phyloP scores from a whole-genome alignment of 2,113 vertebrate genomes.

The Gadus chalcogrammus region DNA sequence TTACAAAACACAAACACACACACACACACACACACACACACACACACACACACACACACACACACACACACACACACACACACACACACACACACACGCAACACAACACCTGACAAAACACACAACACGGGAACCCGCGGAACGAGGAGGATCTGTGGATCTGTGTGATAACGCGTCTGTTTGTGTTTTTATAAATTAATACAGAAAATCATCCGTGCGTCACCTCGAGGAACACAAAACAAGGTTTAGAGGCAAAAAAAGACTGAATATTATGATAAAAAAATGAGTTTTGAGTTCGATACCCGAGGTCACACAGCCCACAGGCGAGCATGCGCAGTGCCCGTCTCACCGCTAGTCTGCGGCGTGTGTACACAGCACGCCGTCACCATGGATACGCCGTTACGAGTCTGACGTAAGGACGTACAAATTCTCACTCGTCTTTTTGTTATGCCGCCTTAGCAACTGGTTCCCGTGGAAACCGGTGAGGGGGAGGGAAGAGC shows the following conservation, averaged over 20 bases:
- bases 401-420: conserved; percentile 70
- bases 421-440: conserved; percentile 67
- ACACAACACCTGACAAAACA: not conserved
- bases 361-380: conserved; percentile 71
- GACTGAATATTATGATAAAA: not conserved
- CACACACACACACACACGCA: no score
- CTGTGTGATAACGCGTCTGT: not conserved
- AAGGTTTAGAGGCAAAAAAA: not conserved
- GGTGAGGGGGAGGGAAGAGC: conserved; percentile 41
- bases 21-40: no score
- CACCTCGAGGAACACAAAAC: no score
- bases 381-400: conserved; percentile 77
- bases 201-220: not conserved
- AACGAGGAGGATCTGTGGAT: not conserved
- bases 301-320: conserved; percentile 13
- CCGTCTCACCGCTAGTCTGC: conserved; percentile 28
- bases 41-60: not conserved
- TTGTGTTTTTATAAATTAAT: not conserved
- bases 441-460: conserved; percentile 80
- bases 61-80: no score
- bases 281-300: not conserved
- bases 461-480: conserved; percentile 74
- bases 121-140: no score
- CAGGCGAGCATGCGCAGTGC: conserved; percentile 41
- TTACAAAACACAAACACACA: not conserved